Percentiles rank a stretch among this genome's conserved stretches.
Evolutionary conservation across 2,888 invertebrate genomes (phyloP).

Genomic region (Perizoma flavofasciatum): DNA sequence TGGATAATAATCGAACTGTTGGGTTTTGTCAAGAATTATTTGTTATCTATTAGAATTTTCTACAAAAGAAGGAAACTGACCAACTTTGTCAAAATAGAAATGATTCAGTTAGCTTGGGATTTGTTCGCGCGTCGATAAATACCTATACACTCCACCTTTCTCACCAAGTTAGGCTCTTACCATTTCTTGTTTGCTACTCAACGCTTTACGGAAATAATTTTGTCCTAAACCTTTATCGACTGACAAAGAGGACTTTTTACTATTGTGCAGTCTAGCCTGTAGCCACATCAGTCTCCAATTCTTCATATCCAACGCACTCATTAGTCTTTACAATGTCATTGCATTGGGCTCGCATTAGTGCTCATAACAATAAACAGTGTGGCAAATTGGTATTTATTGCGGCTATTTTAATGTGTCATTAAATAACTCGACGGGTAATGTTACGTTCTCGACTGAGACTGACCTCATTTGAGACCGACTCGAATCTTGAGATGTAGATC

Average conservation of each 20-base stretch:
- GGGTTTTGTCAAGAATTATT: too few species aligned
- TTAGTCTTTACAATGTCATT: slow-evolving; percentile 58
- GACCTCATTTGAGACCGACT: slow-evolving; percentile 40
- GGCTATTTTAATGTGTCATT: slow-evolving; percentile 60
- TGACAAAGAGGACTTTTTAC: too few species aligned
- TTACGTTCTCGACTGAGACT: slow-evolving; percentile 12
- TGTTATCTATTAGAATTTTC: too few species aligned
- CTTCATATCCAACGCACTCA: slow-evolving; percentile 35
- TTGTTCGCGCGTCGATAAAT: too few species aligned
- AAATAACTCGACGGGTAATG: slow-evolving; percentile 31
- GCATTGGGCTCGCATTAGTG: slow-evolving; percentile 57
- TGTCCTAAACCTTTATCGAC: too few species aligned
- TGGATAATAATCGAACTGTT: slow-evolving; percentile 28
- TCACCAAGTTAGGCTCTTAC: too few species aligned
- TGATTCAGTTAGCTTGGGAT: too few species aligned
- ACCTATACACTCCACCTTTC: too few species aligned
- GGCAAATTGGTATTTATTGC: slow-evolving; percentile 66
- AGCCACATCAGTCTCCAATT: slow-evolving; percentile 39
- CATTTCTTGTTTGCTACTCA: too few species aligned
- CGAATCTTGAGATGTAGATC: slow-evolving; percentile 22
- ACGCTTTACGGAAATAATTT: too few species aligned
- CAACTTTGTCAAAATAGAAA: too few species aligned
- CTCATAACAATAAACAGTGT: slow-evolving; percentile 62
- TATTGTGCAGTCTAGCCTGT: slow-evolving; percentile 30
- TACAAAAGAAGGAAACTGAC: too few species aligned